These are phyloP conservation scores for Cephus spinipes DNA, from an alignment of 2,888 invertebrate genomes.

Conservation along the genomic window DNA sequence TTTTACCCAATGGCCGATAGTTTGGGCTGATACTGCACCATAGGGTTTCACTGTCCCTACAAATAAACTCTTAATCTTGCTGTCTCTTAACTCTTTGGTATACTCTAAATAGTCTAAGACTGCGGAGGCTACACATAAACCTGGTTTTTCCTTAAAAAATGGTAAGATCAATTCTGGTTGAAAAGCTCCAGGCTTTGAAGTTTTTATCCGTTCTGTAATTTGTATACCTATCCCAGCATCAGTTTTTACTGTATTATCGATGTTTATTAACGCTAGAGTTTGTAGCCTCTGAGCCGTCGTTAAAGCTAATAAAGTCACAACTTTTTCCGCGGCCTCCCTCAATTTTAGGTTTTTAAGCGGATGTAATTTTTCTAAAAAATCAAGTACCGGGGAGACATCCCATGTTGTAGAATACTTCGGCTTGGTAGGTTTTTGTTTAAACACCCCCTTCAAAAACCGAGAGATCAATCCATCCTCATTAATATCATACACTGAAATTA, in stretches of 20 bases:
- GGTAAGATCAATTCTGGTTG: slow-evolving; percentile 20
- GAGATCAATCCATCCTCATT: no score
- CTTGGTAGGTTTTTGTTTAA: no score
- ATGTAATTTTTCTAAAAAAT: no score
- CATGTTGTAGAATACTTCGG: no score
- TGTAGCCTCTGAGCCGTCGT: no score
- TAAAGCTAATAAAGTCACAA: no score
- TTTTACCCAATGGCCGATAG: slow-evolving; percentile 28
- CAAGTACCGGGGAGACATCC: no score
- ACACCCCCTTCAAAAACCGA: no score
- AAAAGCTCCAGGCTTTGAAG: slow-evolving; percentile 21
- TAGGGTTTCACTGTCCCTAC: slow-evolving; percentile 18
- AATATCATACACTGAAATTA: no score
- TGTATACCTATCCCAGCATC: slow-evolving; percentile 14
- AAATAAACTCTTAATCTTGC: slow-evolving; percentile 10
- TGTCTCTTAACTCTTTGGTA: slow-evolving; percentile 16
- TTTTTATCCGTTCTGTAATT: slow-evolving; percentile 23
- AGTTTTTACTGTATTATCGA: not conserved
- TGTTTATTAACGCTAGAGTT: no score
- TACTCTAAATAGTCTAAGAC: slow-evolving; percentile 2
- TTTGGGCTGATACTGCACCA: slow-evolving; percentile 22
- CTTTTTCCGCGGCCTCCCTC: no score
- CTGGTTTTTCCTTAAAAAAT: slow-evolving; percentile 2
- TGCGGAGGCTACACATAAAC: slow-evolving; percentile 6
- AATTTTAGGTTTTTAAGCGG: no score